Base-by-base conservation (phyloP, 2,888 invertebrate genomes). In the Mythimna albipuncta region DNA sequence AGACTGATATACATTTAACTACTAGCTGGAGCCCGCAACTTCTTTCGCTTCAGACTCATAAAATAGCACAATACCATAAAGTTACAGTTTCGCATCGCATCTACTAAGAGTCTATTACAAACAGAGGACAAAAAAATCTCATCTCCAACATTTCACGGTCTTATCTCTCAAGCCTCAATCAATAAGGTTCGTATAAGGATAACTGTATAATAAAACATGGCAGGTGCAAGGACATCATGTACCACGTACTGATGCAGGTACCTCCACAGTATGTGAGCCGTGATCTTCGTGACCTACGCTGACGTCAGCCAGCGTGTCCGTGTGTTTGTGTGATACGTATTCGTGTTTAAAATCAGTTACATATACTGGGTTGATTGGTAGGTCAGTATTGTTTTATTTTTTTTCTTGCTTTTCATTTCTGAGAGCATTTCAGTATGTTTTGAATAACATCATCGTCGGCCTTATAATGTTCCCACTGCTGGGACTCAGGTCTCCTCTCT, bases 241-340 rank as follows among this genome's bases (percentile, higher is more conserved):
- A 41, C 21, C n/a, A 72, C 61, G 26, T 57, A 64, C 5, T 21
- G 7, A 54, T 57, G 32, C 19, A 70, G 50, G 50, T 32, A 68
- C 59, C 26, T 64, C n/a, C 0, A 7, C 9, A n/a, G 65, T 72
- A 61, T n/a, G 21, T 44, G 52, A 69, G 59, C 83, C 83, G 73
- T 82, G 83, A 80, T 73, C 79, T 77, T 55, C 57, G 52, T 82
- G 77, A 82, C 79, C 82, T 82, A 61, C 41, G 32, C 19, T 78
- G 47, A 82, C 80, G 79, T 80, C 69, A 80, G 16, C 41, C 5
- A 2, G 26, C 41, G 7, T 19, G 26, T 54, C 0, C 11, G 16
- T 58, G 50, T 50, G 38, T 26, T 21, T 44, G 13, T 54, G 19
- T 35, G 13, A 44, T 16, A 35, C 13, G 41, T 6, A 32, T 32